Evolutionary conservation across 2,797 vertebrate genomes (phyloP).

Genomic region (Ceryle rudis): DNA sequence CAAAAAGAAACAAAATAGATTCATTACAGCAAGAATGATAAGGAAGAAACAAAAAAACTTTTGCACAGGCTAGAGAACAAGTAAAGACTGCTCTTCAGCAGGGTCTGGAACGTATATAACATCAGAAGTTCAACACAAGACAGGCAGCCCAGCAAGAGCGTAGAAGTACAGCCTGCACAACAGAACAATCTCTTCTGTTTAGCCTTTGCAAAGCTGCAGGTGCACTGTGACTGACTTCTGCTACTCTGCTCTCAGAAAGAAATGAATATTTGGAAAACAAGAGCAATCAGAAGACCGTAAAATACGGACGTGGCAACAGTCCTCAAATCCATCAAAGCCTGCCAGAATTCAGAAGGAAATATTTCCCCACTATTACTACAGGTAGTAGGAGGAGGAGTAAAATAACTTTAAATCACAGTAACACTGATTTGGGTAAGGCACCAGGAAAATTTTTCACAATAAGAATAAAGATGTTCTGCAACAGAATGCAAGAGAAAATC

Average conservation of each 20-base stretch:
- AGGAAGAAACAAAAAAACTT: fast-evolving
- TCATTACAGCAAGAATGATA: background rate
- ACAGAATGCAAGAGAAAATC: background rate
- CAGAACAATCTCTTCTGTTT: background rate
- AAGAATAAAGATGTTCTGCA: background rate
- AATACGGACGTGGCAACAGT: background rate
- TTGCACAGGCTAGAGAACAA: background rate
- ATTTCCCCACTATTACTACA: background rate
- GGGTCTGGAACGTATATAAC: background rate
- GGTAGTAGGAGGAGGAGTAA: background rate
- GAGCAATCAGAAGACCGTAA: background rate
- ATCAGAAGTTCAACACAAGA: no score
- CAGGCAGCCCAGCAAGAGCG: no score
- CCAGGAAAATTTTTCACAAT: background rate
- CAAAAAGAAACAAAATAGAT: background rate
- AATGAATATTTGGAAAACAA: background rate
- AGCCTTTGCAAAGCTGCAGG: background rate
- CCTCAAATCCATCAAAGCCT: background rate
- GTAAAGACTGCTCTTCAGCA: background rate
- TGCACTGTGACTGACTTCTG: background rate
- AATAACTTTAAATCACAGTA: background rate
- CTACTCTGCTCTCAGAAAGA: background rate
- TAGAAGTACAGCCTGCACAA: background rate
- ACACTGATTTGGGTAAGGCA: background rate
- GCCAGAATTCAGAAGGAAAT: background rate